Evolutionary conservation across 1,140 invertebrate species (phyloP).

Genomic region (Micrasema minimum): DNA sequence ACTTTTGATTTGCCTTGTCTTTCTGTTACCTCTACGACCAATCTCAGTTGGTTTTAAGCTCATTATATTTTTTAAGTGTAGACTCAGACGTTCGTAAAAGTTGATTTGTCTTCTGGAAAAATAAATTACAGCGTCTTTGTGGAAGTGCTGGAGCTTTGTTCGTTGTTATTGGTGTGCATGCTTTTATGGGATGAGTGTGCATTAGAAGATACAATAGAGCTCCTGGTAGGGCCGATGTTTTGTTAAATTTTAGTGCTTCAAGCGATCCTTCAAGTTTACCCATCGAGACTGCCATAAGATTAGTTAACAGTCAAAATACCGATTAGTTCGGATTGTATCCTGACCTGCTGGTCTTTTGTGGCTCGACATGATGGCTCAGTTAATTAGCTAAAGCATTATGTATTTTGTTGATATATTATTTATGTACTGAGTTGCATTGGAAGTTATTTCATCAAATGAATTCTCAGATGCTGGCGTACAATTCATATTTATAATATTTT

Average conservation of each 20-base stretch:
- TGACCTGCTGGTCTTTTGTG: constrained; percentile 1
- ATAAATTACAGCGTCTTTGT: background rate
- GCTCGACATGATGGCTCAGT: constrained; percentile 4
- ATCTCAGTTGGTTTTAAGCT: background rate
- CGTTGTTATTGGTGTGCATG: background rate
- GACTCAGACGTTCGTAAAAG: background rate
- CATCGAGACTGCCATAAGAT: background rate
- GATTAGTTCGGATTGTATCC: background rate
- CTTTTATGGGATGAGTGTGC: background rate
- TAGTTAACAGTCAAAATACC: background rate
- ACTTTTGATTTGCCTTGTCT: background rate
- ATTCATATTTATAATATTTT: no score
- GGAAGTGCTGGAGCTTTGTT: background rate
- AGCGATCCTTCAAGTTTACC: constrained; percentile 1
- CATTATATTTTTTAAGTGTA: background rate
- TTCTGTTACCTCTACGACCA: background rate
- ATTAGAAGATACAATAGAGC: background rate
- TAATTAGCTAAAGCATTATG: background rate
- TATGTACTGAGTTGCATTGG: no score
- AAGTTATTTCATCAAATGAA: no score
- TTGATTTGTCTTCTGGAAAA: constrained; percentile 1
- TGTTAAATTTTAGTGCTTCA: background rate
- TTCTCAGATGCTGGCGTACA: no score
- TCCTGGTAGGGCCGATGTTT: background rate
- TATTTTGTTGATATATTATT: constrained; percentile 1